Percentiles rank a stretch among this genome's conserved stretches.
Conservation (phyloP, 2,113 vertebrate genomes). For the Sorex araneus region DNA sequence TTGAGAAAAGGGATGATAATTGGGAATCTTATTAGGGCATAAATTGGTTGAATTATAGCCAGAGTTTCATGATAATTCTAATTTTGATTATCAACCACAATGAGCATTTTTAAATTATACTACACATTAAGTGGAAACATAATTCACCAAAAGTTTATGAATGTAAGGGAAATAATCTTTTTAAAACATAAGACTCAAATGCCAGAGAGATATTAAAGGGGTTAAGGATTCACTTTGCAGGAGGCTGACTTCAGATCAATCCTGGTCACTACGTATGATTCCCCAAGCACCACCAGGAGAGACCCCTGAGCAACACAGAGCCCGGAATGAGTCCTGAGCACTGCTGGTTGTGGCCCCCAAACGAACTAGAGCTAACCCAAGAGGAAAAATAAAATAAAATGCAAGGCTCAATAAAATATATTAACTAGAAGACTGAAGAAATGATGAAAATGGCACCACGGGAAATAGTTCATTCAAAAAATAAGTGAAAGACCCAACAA, state of each 20-base stretch:
- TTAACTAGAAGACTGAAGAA: not conserved
- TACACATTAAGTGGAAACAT: not conserved
- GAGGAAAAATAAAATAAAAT: too few species aligned
- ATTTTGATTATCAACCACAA: conserved; percentile 40
- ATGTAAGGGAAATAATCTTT: not conserved
- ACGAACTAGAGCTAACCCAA: too few species aligned
- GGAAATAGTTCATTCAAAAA: conserved; percentile 34
- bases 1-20: not conserved
- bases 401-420: not conserved
- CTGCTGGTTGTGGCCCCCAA: too few species aligned
- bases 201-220: too few species aligned
- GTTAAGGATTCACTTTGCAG: too few species aligned
- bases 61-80: conserved; percentile 41
- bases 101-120: not conserved
- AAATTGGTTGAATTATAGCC: not conserved
- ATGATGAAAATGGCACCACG: not conserved
- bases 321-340: too few species aligned
- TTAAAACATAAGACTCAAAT: too few species aligned
- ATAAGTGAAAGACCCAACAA: not conserved
- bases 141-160: not conserved
- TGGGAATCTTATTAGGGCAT: not conserved
- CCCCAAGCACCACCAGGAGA: too few species aligned
- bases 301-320: too few species aligned
- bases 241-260: too few species aligned
- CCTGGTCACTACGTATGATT: too few species aligned